Percentiles rank a stretch among this genome's conserved stretches.
Evolutionary conservation across 2,797 vertebrate genomes (phyloP).

Genomic region (Falco cherrug): DNA sequence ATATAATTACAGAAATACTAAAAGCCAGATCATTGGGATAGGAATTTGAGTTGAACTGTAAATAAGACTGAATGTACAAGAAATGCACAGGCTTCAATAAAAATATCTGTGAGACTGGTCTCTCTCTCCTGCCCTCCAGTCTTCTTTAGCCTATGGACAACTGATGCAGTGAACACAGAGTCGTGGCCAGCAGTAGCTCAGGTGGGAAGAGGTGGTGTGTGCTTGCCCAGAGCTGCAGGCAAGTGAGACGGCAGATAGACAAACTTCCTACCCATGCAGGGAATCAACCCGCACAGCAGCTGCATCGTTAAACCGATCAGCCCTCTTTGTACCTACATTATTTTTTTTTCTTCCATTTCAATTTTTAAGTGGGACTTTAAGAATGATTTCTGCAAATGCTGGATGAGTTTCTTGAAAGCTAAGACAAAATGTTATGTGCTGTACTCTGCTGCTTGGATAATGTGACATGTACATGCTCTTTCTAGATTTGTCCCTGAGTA

Average conservation of each 20-base stretch:
- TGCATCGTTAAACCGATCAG: background rate
- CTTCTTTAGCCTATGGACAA: background rate
- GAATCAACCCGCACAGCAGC: background rate
- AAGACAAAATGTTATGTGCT: slow-evolving; percentile 55
- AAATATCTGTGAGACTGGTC: background rate
- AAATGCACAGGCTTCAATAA: background rate
- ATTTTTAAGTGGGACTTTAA: background rate
- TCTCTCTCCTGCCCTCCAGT: background rate
- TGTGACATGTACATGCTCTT: slow-evolving; percentile 52
- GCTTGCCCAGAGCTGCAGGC: background rate
- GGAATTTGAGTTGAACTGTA: background rate
- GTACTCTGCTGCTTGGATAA: slow-evolving; percentile 49
- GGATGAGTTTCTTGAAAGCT: slow-evolving; percentile 52
- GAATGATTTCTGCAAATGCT: slow-evolving; percentile 12
- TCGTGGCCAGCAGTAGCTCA: background rate
- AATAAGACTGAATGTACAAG: background rate
- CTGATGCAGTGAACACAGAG: background rate
- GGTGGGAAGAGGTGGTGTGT: background rate
- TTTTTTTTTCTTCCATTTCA: background rate
- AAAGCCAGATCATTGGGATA: background rate
- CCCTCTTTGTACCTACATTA: background rate
- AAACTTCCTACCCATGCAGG: background rate
- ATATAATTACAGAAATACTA: background rate
- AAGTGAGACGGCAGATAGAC: background rate
- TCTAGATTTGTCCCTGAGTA: slow-evolving; percentile 38